These are phyloP conservation scores for Rhinoptilus africanus DNA, from an alignment of 2,113 vertebrate genomes.

Conservation along the genomic window DNA sequence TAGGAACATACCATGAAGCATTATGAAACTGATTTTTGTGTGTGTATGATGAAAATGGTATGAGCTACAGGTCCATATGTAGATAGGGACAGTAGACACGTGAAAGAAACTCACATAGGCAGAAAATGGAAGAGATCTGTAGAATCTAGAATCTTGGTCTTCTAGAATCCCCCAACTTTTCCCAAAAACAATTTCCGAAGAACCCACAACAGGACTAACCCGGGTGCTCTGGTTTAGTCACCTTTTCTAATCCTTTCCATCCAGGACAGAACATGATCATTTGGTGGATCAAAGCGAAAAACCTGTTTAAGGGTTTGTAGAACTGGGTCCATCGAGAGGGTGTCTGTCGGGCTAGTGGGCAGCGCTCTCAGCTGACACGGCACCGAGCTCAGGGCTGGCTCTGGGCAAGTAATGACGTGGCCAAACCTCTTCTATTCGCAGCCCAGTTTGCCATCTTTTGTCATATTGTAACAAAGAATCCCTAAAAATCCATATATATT, in stretches of 20 bases:
- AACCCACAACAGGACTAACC: not conserved
- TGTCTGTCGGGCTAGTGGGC: not conserved
- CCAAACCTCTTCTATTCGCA: not conserved
- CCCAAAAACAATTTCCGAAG: not conserved
- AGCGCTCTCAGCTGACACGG: not conserved
- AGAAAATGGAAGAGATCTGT: not conserved
- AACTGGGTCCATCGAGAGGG: not conserved
- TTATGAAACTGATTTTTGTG: not conserved
- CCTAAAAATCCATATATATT: not conserved
- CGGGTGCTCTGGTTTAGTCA: not conserved
- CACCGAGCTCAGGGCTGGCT: not conserved
- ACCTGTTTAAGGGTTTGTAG: not conserved
- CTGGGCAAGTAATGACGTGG: fast-evolving
- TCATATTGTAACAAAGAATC: not conserved
- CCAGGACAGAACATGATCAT: not conserved
- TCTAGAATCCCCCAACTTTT: not conserved
- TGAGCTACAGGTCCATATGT: not conserved
- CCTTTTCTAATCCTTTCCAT: not conserved
- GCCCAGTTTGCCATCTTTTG: not conserved
- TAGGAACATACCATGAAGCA: not conserved
- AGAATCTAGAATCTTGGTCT: not conserved
- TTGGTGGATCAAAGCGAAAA: not conserved
- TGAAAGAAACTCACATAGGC: not conserved
- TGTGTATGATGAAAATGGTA: not conserved
- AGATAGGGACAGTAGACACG: not conserved